Percentiles rank a stretch among this genome's conserved stretches.
Conservation (phyloP, 2,797 vertebrate genomes). For the Neoniphon sammara region DNA sequence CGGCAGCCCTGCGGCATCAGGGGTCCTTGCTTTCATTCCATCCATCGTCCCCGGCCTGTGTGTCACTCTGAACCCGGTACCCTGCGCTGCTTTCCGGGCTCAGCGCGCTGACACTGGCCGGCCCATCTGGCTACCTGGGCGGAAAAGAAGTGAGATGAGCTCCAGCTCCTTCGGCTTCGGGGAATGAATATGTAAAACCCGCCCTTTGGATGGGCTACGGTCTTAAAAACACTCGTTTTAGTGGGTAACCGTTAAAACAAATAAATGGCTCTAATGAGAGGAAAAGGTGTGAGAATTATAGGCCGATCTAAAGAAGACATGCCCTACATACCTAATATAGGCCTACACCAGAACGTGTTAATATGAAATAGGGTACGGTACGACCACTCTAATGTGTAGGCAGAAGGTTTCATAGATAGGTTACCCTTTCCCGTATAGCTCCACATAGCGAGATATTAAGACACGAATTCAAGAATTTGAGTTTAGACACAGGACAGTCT, state of each 20-base stretch:
- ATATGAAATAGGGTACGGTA: conserved; percentile 34
- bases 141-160: conserved; percentile 48
- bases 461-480: conserved; percentile 8
- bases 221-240: not conserved
- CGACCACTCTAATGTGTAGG: conserved; percentile 51
- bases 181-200: conserved; percentile 33
- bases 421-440: conserved; percentile 14
- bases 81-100: conserved; percentile 68
- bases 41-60: conserved; percentile 63
- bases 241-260: conserved; percentile 3
- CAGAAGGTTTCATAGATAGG: conserved; percentile 29
- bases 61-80: conserved; percentile 59
- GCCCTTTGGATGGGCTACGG: conserved; percentile 36
- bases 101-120: conserved; percentile 71
- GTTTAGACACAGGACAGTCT: conserved; percentile 28
- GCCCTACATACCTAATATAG: too few species aligned
- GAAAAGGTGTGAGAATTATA: not conserved
- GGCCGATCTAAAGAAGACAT: not conserved
- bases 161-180: conserved; percentile 14
- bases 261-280: not conserved
- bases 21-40: conserved; percentile 88
- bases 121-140: conserved; percentile 80
- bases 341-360: not conserved
- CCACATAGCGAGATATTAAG: conserved; percentile 22
- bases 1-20: conserved; percentile 87